Evolutionary conservation across 2,797 vertebrate genomes (phyloP).

Genomic region (Synanceia verrucosa): DNA sequence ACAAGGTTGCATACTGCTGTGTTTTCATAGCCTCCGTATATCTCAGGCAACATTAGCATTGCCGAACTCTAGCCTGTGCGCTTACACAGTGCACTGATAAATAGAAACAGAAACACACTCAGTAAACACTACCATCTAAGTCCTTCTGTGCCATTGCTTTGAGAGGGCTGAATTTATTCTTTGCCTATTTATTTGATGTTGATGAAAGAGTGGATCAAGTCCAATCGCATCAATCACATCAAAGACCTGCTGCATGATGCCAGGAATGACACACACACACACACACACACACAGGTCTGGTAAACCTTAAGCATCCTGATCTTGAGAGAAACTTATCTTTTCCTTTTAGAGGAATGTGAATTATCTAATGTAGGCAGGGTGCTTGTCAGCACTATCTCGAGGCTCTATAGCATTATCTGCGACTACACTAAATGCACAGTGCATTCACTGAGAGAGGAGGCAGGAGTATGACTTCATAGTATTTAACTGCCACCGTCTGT

Average conservation of each 20-base stretch:
- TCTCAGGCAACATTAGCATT: slow-evolving; percentile 2
- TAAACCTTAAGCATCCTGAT: slow-evolving; percentile 56
- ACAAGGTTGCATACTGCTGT: neutral
- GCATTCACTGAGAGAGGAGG: slow-evolving; percentile 21
- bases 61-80: neutral
- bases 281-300: slow-evolving; percentile 11
- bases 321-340: slow-evolving; percentile 59
- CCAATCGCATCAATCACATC: slow-evolving; percentile 70
- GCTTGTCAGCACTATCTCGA: slow-evolving; percentile 45
- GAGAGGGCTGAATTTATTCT: slow-evolving; percentile 49
- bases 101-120: slow-evolving; percentile 5
- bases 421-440: slow-evolving; percentile 19
- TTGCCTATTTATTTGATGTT: slow-evolving; percentile 68
- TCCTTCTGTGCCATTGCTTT: slow-evolving; percentile 33
- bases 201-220: slow-evolving; percentile 73
- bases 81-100: neutral
- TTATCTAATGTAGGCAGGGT: slow-evolving; percentile 45
- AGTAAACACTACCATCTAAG: slow-evolving; percentile 33
- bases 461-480: slow-evolving; percentile 34
- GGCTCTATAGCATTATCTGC: neutral
- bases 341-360: slow-evolving; percentile 54
- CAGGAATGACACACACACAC: slow-evolving; percentile 35
- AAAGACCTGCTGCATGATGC: slow-evolving; percentile 62
- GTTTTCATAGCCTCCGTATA: neutral
- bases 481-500: slow-evolving; percentile 22